Percentiles rank a stretch among this genome's conserved stretches.
These are phyloP conservation scores for Sarcophaga peregrina DNA, from an alignment of 1,140 invertebrate genomes.

Conservation along the genomic window DNA sequence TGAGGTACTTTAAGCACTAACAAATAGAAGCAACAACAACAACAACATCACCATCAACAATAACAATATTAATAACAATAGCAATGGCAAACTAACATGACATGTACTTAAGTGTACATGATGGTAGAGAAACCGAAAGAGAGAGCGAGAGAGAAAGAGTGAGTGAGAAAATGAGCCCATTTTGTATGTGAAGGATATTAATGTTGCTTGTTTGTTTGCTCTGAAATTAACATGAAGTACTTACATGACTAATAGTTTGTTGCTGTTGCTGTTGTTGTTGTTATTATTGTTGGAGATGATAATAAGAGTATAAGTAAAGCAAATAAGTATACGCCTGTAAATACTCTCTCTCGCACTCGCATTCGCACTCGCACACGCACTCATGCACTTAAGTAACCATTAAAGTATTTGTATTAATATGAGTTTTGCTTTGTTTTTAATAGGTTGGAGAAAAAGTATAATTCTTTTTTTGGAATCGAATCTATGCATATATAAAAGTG, in stretches of 20 bases:
- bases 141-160: no score
- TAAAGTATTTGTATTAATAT: neutral
- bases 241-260: slow-evolving; percentile 34
- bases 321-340: neutral
- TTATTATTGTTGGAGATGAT: slow-evolving; percentile 7
- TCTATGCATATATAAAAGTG: no score
- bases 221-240: slow-evolving; percentile 37
- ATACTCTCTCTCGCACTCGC: neutral
- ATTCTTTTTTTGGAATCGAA: neutral
- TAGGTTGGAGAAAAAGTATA: neutral
- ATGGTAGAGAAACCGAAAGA: no score
- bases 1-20: slow-evolving; percentile 31
- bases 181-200: slow-evolving; percentile 6
- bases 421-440: neutral
- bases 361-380: no score
- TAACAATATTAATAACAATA: neutral
- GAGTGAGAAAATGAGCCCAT: no score
- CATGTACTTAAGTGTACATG: neutral
- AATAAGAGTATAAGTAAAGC: neutral
- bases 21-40: slow-evolving; percentile 9
- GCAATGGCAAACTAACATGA: neutral
- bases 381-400: neutral
- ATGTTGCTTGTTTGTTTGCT: slow-evolving; percentile 28
- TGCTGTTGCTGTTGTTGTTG: neutral
- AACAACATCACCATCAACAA: neutral